Conservation (phyloP, 2,797 vertebrate genomes). For the Coregonus sp. region DNA sequence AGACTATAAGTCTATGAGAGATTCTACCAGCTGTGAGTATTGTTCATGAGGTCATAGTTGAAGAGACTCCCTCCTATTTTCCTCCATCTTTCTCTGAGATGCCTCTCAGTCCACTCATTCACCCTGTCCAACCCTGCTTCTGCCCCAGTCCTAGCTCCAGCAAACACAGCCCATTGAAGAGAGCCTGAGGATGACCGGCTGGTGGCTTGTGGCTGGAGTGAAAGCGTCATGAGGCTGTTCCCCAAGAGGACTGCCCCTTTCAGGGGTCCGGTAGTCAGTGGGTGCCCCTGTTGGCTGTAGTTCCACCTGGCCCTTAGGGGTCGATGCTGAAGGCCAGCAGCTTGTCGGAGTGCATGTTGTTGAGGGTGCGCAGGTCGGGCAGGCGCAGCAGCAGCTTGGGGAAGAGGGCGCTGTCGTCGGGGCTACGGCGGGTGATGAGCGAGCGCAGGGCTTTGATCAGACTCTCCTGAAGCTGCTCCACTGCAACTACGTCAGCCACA, state of each 20-base stretch:
- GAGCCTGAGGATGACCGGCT: conserved; percentile 40
- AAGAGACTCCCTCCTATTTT: conserved; percentile 39
- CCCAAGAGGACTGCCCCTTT: conserved; percentile 25
- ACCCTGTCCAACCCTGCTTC: conserved; percentile 36
- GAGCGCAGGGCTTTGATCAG: conserved; percentile 77
- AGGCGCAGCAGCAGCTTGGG: conserved; percentile 79
- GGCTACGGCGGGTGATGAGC: conserved; percentile 69
- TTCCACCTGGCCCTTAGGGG: conserved; percentile 57
- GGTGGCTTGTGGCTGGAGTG: conserved; percentile 26
- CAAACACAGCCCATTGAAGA: conserved; percentile 48
- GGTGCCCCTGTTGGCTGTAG: conserved; percentile 24
- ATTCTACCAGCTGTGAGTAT: conserved; percentile 53
- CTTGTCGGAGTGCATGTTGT: conserved; percentile 82
- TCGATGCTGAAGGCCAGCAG: conserved; percentile 81
- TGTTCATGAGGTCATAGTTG: conserved; percentile 38
- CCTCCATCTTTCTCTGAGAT: conserved; percentile 31
- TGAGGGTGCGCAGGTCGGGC: conserved; percentile 80
- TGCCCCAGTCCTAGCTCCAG: conserved; percentile 32
- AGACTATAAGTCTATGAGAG: conserved; percentile 38
- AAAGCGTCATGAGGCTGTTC: conserved; percentile 30
- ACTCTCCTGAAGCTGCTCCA: conserved; percentile 81
- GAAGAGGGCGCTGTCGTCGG: conserved; percentile 74
- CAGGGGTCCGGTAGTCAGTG: conserved; percentile 4
- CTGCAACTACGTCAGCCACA: conserved; percentile 71
- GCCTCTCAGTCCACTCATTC: conserved; percentile 16